Conservation (phyloP, 2,888 invertebrate species). For the Limnephilus marmoratus region DNA sequence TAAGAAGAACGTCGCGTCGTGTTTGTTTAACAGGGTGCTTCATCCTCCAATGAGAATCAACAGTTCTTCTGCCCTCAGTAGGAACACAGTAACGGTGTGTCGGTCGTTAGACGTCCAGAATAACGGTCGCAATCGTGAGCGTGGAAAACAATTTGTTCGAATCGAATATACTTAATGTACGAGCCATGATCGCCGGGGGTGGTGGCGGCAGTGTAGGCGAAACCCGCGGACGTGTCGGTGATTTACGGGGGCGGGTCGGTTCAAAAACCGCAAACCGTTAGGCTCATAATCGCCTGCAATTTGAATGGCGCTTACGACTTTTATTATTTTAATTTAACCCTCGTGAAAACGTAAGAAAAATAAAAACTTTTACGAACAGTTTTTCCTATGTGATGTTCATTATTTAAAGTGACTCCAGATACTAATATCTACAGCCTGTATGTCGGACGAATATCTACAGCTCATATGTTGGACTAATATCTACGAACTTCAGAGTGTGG, state of each 20-base stretch:
- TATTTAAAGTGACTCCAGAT: too few relatives aligned
- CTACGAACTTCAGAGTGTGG: too few relatives aligned
- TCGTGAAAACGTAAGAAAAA: neutral
- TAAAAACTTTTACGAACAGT: too few relatives aligned
- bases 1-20: neutral
- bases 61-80: neutral
- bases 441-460: too few relatives aligned
- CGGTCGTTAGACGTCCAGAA: conserved; percentile 31
- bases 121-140: conserved; percentile 38
- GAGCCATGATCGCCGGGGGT: neutral
- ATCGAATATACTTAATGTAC: conserved; percentile 41
- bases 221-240: neutral
- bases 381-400: too few relatives aligned
- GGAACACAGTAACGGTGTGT: conserved; percentile 4
- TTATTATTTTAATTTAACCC: neutral
- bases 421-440: too few relatives aligned
- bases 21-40: neutral
- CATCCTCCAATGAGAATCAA: neutral
- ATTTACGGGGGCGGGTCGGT: neutral
- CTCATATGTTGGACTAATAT: too few relatives aligned
- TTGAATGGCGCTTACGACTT: neutral
- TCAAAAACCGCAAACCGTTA: neutral
- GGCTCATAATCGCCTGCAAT: neutral
- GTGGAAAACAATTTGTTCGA: conserved; percentile 40
- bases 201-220: neutral